Conservation (phyloP, 2,113 vertebrate genomes). For the Elachura formosa region DNA sequence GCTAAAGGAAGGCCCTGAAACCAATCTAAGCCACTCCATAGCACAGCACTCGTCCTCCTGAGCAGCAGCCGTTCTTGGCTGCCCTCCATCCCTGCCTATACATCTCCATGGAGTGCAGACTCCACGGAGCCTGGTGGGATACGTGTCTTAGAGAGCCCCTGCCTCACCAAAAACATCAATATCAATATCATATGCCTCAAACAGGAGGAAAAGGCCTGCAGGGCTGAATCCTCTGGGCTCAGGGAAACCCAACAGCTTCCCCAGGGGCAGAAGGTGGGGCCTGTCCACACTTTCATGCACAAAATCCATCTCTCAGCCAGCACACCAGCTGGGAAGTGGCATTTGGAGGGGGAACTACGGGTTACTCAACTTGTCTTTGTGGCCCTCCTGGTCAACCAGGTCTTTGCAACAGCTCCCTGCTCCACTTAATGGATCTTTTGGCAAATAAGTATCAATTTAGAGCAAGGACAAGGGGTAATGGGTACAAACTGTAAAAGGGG, state of each 20-base stretch:
- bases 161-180: conserved; percentile 56
- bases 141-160: conserved; percentile 44
- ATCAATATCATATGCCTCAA: conserved; percentile 67
- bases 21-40: conserved; percentile 63
- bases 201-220: conserved; percentile 19
- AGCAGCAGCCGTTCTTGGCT: conserved; percentile 69
- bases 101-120: conserved; percentile 67
- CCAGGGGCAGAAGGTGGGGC: conserved; percentile 4
- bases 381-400: background rate
- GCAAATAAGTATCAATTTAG: background rate
- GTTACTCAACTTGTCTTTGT: background rate
- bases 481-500: background rate
- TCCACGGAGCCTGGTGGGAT: conserved; percentile 69
- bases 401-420: conserved; percentile 18
- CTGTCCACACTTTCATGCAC: background rate
- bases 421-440: background rate
- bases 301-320: background rate
- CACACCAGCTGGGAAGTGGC: background rate
- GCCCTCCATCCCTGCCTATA: conserved; percentile 70
- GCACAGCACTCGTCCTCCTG: conserved; percentile 41
- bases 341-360: background rate
- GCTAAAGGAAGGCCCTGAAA: conserved; percentile 55
- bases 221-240: conserved; percentile 16
- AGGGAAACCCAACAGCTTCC: conserved; percentile 24
- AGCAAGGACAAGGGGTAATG: background rate